Conservation (phyloP, 2,113 vertebrate genomes). For the Trichomycterus rosablanca region DNA sequence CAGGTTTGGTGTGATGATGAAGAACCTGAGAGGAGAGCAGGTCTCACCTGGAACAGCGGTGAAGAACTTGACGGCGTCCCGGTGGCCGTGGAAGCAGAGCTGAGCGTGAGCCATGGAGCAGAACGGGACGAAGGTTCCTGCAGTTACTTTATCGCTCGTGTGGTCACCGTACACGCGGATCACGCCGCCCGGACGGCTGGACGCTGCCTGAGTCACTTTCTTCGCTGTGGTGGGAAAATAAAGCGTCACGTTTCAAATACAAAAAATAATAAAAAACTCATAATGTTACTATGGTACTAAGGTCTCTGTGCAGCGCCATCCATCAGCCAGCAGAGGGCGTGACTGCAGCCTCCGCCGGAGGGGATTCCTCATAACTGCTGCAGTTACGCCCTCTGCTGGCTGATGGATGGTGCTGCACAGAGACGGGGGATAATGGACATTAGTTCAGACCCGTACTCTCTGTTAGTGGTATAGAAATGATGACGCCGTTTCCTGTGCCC, state of each 20-base stretch:
- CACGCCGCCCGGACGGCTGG: constrained; percentile 77
- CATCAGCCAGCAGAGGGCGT: too few species aligned
- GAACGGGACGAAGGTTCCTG: constrained; percentile 89
- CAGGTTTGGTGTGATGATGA: background rate
- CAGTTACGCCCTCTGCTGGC: too few species aligned
- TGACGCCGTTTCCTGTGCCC: constrained; percentile 88
- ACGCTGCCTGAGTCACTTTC: constrained; percentile 72
- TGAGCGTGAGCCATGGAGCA: constrained; percentile 97
- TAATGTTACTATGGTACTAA: too few species aligned
- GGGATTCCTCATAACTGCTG: too few species aligned
- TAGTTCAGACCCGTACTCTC: constrained; percentile 88
- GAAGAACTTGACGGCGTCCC: constrained; percentile 97
- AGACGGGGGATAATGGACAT: too few species aligned
- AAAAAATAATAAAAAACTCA: too few species aligned
- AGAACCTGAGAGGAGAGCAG: too few species aligned
- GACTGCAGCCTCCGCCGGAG: too few species aligned
- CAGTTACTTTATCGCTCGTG: constrained; percentile 90
- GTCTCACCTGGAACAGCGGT: constrained; percentile 86
- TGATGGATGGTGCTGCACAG: too few species aligned
- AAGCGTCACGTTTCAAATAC: too few species aligned
- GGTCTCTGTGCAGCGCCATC: too few species aligned
- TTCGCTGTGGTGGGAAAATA: constrained; percentile 69
- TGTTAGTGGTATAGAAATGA: constrained; percentile 88
- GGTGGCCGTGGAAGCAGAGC: constrained; percentile 95
- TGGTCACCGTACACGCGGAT: constrained; percentile 92